Evolutionary conservation across 2,113 vertebrate genomes (phyloP), one percentile per base, ranked within the genome.

Genomic region (Tinamus guttatus): DNA sequence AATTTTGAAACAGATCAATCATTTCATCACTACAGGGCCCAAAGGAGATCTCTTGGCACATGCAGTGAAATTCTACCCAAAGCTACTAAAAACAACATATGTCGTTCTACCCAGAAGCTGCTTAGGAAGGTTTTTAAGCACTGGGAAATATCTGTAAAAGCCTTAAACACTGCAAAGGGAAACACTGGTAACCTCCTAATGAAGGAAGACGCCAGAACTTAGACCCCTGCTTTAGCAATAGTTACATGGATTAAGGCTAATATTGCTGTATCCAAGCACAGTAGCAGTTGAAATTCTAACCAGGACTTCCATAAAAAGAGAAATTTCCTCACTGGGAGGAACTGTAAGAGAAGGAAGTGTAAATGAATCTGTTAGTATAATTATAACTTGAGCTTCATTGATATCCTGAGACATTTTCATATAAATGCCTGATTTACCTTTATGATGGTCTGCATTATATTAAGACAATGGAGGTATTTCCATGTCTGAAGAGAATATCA

Each of bases 41-140:
- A 20, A 14, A 3, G 4, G 87, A 95, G 73, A 7, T 85, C 41
- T 80, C 91, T 91, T 95, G 96, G 92, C 93, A 94, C 79, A 78
- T n/a, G 9, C 0, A 81, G 64, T 78, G 89, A 95, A 95, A 96
- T 76, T 88, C 86, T 87, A 96, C 64, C 76, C 94, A 79, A 58
- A 90, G 87, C 69, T 81, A 75, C 85, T 95, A 95, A 94, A 96
- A 97, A 94, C 94, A 97, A 94, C 91, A 93, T 94, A 93, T 96
- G 93, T 93, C 95, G 43, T 43, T 43, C 43, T 43, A 43, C 82
- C 80, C 91, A 90, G 95, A 95, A 95, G 94, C 95, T 96, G 87
- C 95, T 96, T 95, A 96, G 93, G 94, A 95, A 94, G 81, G 63
- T 85, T 68, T 91, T 91, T 87, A 93, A 87, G 92, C 60, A 24